Evolutionary conservation across 2,888 invertebrate species (phyloP).

Genomic region (Noctua comes): DNA sequence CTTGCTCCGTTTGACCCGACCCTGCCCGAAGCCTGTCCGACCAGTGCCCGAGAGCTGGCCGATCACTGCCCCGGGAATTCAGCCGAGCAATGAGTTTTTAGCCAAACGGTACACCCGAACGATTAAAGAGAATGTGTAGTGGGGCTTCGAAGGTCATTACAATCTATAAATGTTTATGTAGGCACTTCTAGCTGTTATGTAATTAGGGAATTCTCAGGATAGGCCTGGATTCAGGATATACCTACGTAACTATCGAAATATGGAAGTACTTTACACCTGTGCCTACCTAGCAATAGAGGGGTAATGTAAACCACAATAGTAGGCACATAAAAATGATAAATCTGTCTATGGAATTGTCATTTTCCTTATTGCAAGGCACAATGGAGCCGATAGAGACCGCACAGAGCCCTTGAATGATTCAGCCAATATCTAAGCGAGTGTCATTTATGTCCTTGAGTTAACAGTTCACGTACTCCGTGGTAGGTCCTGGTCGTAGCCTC

Average conservation of each 20-base stretch:
- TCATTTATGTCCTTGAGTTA: background rate
- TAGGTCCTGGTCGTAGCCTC: background rate
- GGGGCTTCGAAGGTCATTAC: conserved; percentile 9
- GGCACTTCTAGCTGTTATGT: background rate
- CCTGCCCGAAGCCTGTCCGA: conserved; percentile 26
- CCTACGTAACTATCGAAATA: background rate
- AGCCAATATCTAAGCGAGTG: background rate
- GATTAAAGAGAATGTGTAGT: conserved; percentile 28
- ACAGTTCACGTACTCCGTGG: background rate
- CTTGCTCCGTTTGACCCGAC: conserved; percentile 48
- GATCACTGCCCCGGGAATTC: conserved; percentile 50
- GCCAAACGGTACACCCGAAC: conserved; percentile 24
- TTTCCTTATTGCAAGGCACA: conserved; percentile 26
- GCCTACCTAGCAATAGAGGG: background rate
- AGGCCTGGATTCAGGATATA: background rate
- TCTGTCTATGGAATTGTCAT: background rate
- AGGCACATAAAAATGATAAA: conserved; percentile 5
- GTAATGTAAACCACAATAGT: background rate
- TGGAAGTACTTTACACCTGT: background rate
- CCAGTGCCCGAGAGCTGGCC: conserved; percentile 24
- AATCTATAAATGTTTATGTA: conserved; percentile 8
- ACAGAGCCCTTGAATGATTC: conserved; percentile 7
- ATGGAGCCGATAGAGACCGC: conserved; percentile 2
- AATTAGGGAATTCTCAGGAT: background rate
- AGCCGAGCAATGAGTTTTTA: conserved; percentile 21